Evolutionary conservation across 2,888 invertebrate genomes (phyloP).

Genomic region (Pimpla rufipes): DNA sequence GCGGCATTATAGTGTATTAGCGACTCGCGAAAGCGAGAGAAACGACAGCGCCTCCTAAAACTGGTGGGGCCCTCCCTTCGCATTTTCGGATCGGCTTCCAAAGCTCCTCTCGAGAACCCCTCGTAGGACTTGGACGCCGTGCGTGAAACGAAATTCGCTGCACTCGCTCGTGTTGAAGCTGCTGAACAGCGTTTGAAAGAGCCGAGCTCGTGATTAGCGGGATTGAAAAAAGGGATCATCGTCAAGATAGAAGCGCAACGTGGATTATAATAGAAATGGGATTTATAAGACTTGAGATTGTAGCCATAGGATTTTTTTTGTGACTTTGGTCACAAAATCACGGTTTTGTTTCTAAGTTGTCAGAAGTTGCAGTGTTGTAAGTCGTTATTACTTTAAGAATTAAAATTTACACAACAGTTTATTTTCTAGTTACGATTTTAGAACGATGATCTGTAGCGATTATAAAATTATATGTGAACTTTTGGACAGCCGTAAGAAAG

Average conservation of each 20-base stretch:
- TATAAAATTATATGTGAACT: too few relatives aligned
- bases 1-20: slow-evolving; percentile 39
- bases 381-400: too few relatives aligned
- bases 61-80: background rate
- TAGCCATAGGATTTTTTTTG: too few relatives aligned
- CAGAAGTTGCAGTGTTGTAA: too few relatives aligned
- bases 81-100: slow-evolving; percentile 21
- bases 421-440: too few relatives aligned
- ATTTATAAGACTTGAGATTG: too few relatives aligned
- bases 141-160: background rate
- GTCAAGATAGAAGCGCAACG: background rate
- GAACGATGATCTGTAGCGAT: too few relatives aligned
- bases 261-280: background rate
- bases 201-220: background rate
- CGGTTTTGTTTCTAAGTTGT: too few relatives aligned
- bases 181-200: background rate
- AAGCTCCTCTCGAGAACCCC: slow-evolving; percentile 23
- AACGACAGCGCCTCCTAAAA: slow-evolving; percentile 5
- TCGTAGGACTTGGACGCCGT: background rate
- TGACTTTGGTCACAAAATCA: too few relatives aligned
- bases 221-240: background rate
- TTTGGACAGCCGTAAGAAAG: too few relatives aligned
- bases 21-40: slow-evolving; percentile 4
- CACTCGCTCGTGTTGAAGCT: background rate
- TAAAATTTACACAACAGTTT: too few relatives aligned